phyloP scores from a whole-genome alignment of 1,140 invertebrate species.

The Leptopilina clavipes region DNA sequence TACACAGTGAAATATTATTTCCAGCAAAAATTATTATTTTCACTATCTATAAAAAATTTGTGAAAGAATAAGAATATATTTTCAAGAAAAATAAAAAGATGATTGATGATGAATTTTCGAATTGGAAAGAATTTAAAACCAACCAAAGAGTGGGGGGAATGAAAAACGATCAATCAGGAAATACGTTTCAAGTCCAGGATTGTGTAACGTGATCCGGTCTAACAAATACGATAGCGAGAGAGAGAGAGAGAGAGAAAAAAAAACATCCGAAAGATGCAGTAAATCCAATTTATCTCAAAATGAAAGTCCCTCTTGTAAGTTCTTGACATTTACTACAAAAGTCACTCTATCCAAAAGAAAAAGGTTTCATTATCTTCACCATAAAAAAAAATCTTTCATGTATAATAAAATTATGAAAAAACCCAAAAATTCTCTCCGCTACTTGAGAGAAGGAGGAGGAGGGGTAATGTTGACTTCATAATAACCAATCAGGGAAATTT shows the following conservation, averaged over 20 bases:
- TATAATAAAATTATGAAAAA: background rate
- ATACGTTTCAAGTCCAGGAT: slow-evolving; percentile 15
- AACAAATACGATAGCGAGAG: background rate
- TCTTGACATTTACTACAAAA: slow-evolving; percentile 1
- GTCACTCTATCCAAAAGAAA: background rate
- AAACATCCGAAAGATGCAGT: slow-evolving; percentile 19
- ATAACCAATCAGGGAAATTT: slow-evolving; percentile 14
- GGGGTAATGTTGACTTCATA: background rate
- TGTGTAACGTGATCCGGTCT: slow-evolving; percentile 27
- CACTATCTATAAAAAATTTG: too few relatives aligned
- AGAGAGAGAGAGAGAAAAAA: background rate
- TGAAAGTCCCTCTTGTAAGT: slow-evolving; percentile 17
- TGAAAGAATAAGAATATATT: background rate
- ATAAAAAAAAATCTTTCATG: background rate
- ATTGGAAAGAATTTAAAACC: slow-evolving; percentile 5
- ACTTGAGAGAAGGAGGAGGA: too few relatives aligned
- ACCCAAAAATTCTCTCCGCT: background rate
- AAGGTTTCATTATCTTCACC: background rate
- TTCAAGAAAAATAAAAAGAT: slow-evolving; percentile 1
- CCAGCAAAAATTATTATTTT: too few relatives aligned
- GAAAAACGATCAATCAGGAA: slow-evolving; percentile 32
- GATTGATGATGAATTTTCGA: slow-evolving; percentile 30
- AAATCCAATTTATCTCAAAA: slow-evolving; percentile 21
- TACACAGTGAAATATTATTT: too few relatives aligned
- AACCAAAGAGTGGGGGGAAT: background rate